These are phyloP conservation scores for Anthoscopus minutus DNA, from an alignment of 2,113 vertebrate species.

Conservation along the genomic window DNA sequence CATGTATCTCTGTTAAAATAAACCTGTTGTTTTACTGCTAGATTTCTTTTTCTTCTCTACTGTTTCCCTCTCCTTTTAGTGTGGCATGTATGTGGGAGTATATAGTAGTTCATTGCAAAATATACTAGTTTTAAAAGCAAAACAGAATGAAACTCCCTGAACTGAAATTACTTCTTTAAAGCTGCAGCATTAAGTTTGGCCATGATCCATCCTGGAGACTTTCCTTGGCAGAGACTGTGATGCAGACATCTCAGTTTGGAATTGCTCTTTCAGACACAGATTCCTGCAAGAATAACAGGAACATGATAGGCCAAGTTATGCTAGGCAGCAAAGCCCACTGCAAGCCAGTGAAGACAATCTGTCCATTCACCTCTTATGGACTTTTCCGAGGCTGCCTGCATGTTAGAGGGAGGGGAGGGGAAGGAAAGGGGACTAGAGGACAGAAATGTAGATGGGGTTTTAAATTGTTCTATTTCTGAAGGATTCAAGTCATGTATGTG, in stretches of 20 bases:
- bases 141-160: background rate
- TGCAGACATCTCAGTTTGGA: constrained; percentile 4
- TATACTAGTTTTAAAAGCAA: background rate
- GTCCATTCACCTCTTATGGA: background rate
- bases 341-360: background rate
- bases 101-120: background rate
- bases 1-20: background rate
- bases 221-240: constrained; percentile 3
- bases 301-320: background rate
- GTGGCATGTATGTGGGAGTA: background rate
- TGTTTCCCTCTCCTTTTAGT: background rate
- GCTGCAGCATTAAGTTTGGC: background rate
- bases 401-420: too few species aligned
- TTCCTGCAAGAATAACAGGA: background rate
- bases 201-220: background rate
- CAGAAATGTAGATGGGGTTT: background rate
- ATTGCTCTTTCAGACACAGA: background rate
- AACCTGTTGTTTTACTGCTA: background rate
- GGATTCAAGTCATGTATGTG: background rate
- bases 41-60: background rate
- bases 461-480: background rate
- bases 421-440: background rate
- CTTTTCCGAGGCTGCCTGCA: background rate
- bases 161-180: background rate
- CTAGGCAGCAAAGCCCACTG: background rate